Conservation (phyloP, 2,113 vertebrate species). For the Catharus fuscescens region DNA sequence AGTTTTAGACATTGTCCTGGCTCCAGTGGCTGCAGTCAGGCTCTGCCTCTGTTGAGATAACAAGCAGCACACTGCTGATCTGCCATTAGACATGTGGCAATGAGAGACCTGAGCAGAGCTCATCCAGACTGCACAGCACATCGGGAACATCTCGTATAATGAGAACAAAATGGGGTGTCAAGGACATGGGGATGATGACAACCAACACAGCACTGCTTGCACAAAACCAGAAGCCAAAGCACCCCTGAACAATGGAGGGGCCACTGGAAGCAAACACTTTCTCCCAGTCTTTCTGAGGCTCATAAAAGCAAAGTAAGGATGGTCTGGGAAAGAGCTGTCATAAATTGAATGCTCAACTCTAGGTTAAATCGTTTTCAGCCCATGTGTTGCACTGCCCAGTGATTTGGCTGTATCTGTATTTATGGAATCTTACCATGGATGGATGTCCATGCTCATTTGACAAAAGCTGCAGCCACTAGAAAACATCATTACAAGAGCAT, state of each 20-base stretch:
- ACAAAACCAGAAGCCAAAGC: neutral
- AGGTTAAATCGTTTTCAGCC: neutral
- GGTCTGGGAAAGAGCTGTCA: neutral
- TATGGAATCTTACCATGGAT: neutral
- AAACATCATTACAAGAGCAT: slow-evolving; percentile 2
- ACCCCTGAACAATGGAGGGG: accelerated
- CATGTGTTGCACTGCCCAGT: neutral
- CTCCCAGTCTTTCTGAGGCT: neutral
- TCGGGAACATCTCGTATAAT: neutral
- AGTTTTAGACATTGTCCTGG: neutral
- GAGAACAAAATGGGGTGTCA: neutral
- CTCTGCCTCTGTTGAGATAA: neutral
- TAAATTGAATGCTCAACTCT: neutral
- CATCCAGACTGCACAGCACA: neutral
- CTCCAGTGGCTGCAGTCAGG: accelerated
- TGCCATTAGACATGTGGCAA: neutral
- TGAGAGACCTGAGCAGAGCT: neutral
- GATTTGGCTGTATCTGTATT: neutral
- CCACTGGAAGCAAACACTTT: neutral
- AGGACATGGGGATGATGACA: neutral
- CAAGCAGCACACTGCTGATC: neutral
- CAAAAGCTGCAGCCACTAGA: slow-evolving; percentile 8
- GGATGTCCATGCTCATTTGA: neutral
- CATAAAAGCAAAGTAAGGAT: neutral
- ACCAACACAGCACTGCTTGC: neutral